A percentile compares a stretch with the other conserved stretches of the same genome.
Evolutionary conservation across 2,797 vertebrate genomes (phyloP).

Genomic region (Pelochelys cantorii): DNA sequence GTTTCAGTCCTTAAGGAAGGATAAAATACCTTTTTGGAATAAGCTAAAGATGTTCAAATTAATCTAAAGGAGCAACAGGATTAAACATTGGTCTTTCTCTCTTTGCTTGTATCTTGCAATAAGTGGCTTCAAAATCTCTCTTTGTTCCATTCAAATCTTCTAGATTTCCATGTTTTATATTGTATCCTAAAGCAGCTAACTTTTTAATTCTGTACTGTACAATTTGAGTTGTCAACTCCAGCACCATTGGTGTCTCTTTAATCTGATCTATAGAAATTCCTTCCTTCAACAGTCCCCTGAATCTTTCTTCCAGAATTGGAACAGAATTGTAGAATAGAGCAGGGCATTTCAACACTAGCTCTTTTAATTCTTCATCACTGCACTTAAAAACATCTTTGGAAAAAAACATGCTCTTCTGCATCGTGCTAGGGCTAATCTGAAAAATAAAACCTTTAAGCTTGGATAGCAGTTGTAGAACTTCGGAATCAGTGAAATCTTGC

Average conservation of each 20-base stretch:
- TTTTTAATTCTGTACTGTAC: conserved; percentile 88
- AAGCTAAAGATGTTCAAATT: conserved; percentile 33
- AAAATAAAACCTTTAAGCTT: conserved; percentile 92
- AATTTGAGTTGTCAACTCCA: conserved; percentile 92
- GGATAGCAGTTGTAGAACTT: conserved; percentile 90
- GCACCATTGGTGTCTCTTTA: conserved; percentile 84
- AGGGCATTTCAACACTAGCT: conserved; percentile 88
- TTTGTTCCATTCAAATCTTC: conserved; percentile 90
- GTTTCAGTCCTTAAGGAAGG: not conserved
- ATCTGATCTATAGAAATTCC: conserved; percentile 90
- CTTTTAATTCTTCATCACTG: conserved; percentile 83
- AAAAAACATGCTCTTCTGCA: conserved; percentile 86
- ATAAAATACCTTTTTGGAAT: not conserved
- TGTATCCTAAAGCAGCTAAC: conserved; percentile 84
- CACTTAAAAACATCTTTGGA: conserved; percentile 86
- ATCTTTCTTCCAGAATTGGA: conserved; percentile 86
- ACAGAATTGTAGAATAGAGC: conserved; percentile 90
- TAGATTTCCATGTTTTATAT: conserved; percentile 84
- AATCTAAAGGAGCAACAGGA: conserved; percentile 92
- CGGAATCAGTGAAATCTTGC: conserved; percentile 83
- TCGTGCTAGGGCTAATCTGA: conserved; percentile 85
- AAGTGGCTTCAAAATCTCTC: conserved; percentile 92
- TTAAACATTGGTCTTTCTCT: conserved; percentile 92
- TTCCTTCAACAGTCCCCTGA: conserved; percentile 82
- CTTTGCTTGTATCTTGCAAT: conserved; percentile 86